Conservation (phyloP, 2,797 vertebrate species). For the Garrulus glandarius region DNA sequence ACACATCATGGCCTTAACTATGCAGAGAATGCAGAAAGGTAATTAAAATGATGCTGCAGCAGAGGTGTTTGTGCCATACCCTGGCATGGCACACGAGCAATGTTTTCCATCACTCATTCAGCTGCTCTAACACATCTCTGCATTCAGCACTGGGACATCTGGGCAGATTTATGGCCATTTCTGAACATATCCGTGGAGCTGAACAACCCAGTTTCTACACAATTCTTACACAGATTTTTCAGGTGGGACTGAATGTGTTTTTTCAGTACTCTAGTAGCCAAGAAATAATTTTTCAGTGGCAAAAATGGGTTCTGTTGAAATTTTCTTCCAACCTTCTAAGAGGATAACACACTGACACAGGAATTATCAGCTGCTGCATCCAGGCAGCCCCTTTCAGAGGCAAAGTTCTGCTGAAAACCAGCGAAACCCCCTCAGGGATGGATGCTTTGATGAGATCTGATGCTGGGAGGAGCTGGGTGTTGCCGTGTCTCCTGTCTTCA, state of each 20-base stretch:
- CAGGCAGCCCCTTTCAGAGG: not conserved
- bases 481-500: not conserved
- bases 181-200: not conserved
- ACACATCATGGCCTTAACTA: not conserved
- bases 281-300: not conserved
- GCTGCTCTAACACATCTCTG: not conserved
- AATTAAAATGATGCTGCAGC: not conserved
- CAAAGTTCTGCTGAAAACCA: not conserved
- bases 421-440: not conserved
- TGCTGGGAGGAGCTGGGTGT: not conserved
- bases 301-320: not conserved
- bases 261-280: not conserved
- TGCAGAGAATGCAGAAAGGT: not conserved
- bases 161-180: not conserved
- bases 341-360: rapidly evolving
- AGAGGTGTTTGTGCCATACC: not conserved
- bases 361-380: not conserved
- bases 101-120: not conserved
- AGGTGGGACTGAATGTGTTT: not conserved
- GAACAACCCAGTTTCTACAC: not conserved
- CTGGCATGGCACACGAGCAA: not conserved
- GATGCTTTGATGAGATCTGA: not conserved
- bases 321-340: not conserved
- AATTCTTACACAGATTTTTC: not conserved
- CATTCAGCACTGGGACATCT: not conserved